Evolutionary conservation across 2,113 vertebrate species (phyloP), one percentile per base, ranked within the genome.

Genomic region (Pica pica): DNA sequence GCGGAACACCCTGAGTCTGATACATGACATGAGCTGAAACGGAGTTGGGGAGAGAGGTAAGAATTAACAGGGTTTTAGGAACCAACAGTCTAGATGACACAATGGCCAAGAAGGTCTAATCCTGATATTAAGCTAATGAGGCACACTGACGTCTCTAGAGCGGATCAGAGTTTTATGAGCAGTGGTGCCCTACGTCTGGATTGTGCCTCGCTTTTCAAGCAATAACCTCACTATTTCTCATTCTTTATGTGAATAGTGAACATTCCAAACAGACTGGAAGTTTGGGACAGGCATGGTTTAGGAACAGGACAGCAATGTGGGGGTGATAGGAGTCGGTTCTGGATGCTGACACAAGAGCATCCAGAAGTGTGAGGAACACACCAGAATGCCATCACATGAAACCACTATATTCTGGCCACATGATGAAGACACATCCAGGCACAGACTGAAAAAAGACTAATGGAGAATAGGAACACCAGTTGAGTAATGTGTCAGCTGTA

Each of bases 271-370:
- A 4, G 23, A 35, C 13, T 56, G 41, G 23, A 70, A 21, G 30
- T 67, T 28, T 84, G 64, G 63, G 39, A 39, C 11, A 78, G 35
- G 31, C 13, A 37, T 0, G 0, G 30, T 77, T 87, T 21, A 75
- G 74, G 47, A 89, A 75, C 0, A 7, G 19, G 35, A n/a, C 23
- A 92, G 69, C 39, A 59, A 35, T 5, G 6, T 47, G 14, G 21
- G 6, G 13, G 35, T 0, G 0, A 77, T 10, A 19, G 11, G 26
- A 82, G 19, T 8, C 41, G 59, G 47, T 71, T 85, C 69, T 1
- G 1, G 61, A 20, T 1, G 0, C 22, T n/a, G 39, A 55, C 49
- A 79, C 0, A 2, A 61, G 6, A 50, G 20, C 74, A 81, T 31
- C 42, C 19, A 33, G 23, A 73, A 84, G 22, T 21, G 63, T 8